Conservation (phyloP, 2,797 vertebrate genomes). For the Mormyrus proboscirostris region DNA sequence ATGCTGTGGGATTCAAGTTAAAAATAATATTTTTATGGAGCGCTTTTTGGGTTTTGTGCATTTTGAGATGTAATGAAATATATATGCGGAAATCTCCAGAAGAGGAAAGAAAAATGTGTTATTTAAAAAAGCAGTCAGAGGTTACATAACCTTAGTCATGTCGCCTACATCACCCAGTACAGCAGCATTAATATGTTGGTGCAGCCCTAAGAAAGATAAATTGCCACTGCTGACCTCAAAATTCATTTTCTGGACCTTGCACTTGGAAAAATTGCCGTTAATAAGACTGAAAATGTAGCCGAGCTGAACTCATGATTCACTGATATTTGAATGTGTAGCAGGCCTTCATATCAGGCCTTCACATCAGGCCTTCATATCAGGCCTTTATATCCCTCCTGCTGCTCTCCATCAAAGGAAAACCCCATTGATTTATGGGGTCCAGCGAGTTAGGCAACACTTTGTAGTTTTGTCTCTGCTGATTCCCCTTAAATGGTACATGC, state of each 20-base stretch:
- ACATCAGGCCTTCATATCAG: neutral
- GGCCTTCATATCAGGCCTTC: neutral
- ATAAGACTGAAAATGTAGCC: neutral
- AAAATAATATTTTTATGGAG: neutral
- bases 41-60: neutral
- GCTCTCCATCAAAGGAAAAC: neutral
- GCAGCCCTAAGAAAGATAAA: neutral
- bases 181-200: neutral
- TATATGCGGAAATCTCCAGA: neutral
- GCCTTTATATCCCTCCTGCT: neutral
- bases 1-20: slow-evolving; percentile 6
- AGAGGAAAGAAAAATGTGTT: neutral
- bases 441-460: neutral
- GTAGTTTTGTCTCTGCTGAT: neutral
- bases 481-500: neutral
- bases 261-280: neutral
- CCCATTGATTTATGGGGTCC: slow-evolving; percentile 1
- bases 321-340: neutral
- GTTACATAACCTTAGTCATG: neutral
- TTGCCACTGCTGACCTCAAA: neutral
- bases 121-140: neutral
- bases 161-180: neutral
- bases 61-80: neutral
- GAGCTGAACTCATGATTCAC: neutral
- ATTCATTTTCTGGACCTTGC: neutral